These are phyloP conservation scores for Eremophila alpestris DNA, from an alignment of 2,797 vertebrate genomes.

Conservation along the genomic window DNA sequence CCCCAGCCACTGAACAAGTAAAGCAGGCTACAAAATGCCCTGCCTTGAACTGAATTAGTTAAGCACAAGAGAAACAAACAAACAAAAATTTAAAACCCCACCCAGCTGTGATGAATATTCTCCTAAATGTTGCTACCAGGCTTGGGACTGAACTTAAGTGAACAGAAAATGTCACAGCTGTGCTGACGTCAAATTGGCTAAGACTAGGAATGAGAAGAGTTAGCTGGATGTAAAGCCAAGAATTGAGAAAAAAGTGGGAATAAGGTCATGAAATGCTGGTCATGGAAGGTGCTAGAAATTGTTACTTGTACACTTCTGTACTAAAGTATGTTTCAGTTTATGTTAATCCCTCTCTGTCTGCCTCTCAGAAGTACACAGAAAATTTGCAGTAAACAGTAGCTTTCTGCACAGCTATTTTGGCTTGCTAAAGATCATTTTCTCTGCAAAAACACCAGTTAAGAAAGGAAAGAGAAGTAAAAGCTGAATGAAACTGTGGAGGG, in stretches of 20 bases:
- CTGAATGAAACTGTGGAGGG: neutral
- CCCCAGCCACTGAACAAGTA: neutral
- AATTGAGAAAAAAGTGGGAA: neutral
- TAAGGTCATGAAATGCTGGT: neutral
- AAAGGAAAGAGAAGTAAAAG: neutral
- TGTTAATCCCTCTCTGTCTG: neutral
- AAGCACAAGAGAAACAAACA: neutral
- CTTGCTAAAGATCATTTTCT: neutral
- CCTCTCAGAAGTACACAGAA: neutral
- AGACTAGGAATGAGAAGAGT: neutral
- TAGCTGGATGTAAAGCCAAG: neutral
- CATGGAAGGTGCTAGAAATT: neutral
- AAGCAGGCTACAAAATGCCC: neutral
- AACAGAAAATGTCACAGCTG: neutral
- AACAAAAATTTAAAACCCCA: neutral
- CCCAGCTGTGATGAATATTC: neutral
- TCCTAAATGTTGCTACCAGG: neutral
- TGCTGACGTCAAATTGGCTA: neutral
- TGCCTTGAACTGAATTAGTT: neutral
- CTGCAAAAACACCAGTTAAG: neutral
- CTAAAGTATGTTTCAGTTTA: neutral
- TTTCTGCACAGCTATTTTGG: neutral
- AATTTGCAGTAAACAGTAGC: neutral
- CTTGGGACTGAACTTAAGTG: neutral
- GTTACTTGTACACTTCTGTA: neutral